Evolutionary conservation across 37 sponge, comb jelly and placozoan species (phyloP).

Genomic region (Axinella damicornis): DNA sequence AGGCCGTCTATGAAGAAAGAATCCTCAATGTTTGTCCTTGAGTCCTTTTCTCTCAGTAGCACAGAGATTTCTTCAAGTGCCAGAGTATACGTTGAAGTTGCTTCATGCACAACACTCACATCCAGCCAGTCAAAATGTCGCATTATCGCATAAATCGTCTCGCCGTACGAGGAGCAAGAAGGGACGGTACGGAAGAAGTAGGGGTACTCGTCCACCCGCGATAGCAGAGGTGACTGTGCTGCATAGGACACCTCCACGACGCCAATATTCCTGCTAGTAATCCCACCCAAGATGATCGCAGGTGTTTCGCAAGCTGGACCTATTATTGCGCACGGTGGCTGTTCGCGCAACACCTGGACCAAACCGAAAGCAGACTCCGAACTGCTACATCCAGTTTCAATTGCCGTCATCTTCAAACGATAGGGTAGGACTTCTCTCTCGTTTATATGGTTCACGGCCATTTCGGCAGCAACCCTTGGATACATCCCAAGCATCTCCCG

Average conservation of each 20-base stretch:
- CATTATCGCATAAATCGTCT: conserved; percentile 15
- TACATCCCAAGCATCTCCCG: neutral
- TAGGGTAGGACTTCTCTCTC: too few species aligned
- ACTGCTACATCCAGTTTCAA: too few species aligned
- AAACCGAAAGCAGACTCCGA: too few species aligned
- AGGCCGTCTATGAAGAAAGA: too few species aligned
- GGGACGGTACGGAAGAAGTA: conserved; percentile 44
- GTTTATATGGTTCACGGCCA: conserved; percentile 1
- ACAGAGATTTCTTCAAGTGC: conserved; percentile 8
- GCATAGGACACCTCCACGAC: conserved; percentile 29
- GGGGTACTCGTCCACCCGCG: neutral
- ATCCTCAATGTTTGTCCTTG: too few species aligned
- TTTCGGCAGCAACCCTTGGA: neutral
- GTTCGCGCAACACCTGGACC: too few species aligned
- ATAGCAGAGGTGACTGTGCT: conserved; percentile 14
- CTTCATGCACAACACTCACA: conserved; percentile 18
- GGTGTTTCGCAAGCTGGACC: conserved; percentile 28
- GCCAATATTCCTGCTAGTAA: neutral
- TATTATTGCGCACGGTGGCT: too few species aligned
- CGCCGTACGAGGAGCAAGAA: neutral
- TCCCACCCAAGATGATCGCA: neutral
- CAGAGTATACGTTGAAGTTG: neutral
- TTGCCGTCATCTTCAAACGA: too few species aligned
- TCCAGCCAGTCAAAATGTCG: conserved; percentile 26
- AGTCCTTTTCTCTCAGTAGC: too few species aligned